Percentiles rank a stretch among this genome's conserved stretches.
Conservation (phyloP, 2,888 invertebrate species). For the Yponomeuta plumbellus region DNA sequence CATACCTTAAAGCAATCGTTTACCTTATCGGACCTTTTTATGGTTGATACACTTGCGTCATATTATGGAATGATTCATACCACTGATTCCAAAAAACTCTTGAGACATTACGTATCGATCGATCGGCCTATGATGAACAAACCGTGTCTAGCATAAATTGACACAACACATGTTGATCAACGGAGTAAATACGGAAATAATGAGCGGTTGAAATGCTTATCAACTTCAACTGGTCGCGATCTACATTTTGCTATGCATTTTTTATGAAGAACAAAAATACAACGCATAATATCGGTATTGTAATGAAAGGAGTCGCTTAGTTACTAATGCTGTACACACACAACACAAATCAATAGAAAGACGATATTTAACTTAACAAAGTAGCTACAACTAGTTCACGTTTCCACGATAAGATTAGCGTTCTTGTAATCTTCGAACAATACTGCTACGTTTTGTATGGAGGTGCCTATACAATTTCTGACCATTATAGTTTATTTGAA, state of each 20-base stretch:
- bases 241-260: not conserved
- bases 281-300: not conserved
- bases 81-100: not conserved
- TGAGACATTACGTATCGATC: not conserved
- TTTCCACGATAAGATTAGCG: not conserved
- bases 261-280: not conserved
- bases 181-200: not conserved
- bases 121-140: not conserved
- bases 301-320: not conserved
- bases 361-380: not conserved
- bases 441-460: too few relatives aligned
- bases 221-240: not conserved
- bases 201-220: not conserved
- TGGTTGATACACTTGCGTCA: not conserved
- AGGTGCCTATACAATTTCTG: too few relatives aligned
- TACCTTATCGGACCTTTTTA: not conserved
- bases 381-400: not conserved
- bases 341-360: not conserved
- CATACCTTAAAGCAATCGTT: not conserved
- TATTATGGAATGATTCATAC: not conserved
- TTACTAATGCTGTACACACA: not conserved
- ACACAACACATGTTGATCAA: not conserved
- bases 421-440: not conserved
- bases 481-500: too few relatives aligned
- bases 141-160: not conserved